Base-by-base conservation (phyloP, 2,113 vertebrate genomes). In the Brienomyrus brachyistius region DNA sequence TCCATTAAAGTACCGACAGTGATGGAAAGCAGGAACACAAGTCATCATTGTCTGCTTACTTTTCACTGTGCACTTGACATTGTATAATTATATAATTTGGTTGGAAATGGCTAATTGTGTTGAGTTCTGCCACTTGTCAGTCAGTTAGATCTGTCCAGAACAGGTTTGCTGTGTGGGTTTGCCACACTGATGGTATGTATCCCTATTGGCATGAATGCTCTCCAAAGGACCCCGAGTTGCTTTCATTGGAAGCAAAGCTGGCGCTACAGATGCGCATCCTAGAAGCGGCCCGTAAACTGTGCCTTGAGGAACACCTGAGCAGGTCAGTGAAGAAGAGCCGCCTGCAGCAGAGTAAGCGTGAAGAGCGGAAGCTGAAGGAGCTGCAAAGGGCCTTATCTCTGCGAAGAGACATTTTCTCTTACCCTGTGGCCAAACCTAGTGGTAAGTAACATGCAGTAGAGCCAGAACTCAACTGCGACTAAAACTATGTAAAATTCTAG, bases 241-340 rank as follows among this genome's bases (percentile, higher is more conserved):
- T 96, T 15, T 89, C 92, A 4, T 94, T 99, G 92, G 97, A 98
- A 93, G 94, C 92, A 35, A 97, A 97, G 90, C 92, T 98, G 91
- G 97, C 97, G 0, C 94, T 99, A 90, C 98, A 99, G 94, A 94
- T 95, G 90, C 97, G 97, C 96, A 98, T 99, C 62, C 95, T 95
- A 0, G 95, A 97, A 90, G 98, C 98, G 0, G 95, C 97, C 0
- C 95, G 95, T 2, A 96, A 95, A 31, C 97, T 99, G 11, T 97
- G 96, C 45, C 93, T 92, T 0, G 98, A 99, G 94, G 96, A 95
- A 50, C 96, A 97, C 90, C 95, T 98, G 23, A 95, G 96, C 19
- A 95, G 97, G 88, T 96, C 96, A 47, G 94, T 96, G 43, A 97
- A 96, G 85, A 96, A 97, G 94, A 96, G 95, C 90, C 95, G 98